A percentile compares a stretch with the other conserved stretches of the same genome.
Evolutionary conservation across 2,888 invertebrate genomes (phyloP).

Genomic region (Melinaea marsaeus): DNA sequence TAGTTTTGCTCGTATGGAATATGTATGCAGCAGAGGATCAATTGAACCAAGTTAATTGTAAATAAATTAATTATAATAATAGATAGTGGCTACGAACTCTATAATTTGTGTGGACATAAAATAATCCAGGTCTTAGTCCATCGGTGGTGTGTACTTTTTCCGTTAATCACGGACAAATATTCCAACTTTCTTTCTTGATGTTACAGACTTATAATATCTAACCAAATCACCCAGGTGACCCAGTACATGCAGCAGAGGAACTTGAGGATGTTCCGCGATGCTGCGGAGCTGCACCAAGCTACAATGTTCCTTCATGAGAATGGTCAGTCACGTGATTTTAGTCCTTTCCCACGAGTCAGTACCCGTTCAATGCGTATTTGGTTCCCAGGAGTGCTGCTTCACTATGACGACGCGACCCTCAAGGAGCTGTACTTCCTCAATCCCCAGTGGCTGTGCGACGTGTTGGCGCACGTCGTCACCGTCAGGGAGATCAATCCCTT

Average conservation of each 20-base stretch:
- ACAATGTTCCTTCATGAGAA: constrained; percentile 98
- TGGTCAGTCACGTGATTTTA: constrained; percentile 69
- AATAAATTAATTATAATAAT: too few relatives aligned
- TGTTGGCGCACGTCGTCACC: constrained; percentile 97
- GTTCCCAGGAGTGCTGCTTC: constrained; percentile 87
- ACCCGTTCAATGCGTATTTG: neutral
- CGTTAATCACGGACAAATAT: too few relatives aligned
- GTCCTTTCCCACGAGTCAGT: neutral
- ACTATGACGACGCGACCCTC: constrained; percentile 95
- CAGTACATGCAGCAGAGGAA: constrained; percentile 83
- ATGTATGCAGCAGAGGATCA: too few relatives aligned
- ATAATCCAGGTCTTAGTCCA: too few relatives aligned
- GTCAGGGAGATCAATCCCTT: constrained; percentile 98
- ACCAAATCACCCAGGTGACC: constrained; percentile 56
- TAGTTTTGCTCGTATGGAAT: too few relatives aligned
- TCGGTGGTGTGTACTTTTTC: too few relatives aligned
- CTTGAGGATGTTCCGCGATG: constrained; percentile 88
- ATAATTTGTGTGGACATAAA: too few relatives aligned
- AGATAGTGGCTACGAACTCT: too few relatives aligned
- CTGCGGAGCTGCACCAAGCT: constrained; percentile 94
- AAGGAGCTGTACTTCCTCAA: constrained; percentile 97
- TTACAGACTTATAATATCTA: neutral
- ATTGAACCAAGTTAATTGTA: too few relatives aligned
- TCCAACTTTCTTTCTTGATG: too few relatives aligned
- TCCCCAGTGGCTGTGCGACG: constrained; percentile 99